phyloP scores from a whole-genome alignment of 2,888 invertebrate genomes.

The Dorcus parallelipipedus region DNA sequence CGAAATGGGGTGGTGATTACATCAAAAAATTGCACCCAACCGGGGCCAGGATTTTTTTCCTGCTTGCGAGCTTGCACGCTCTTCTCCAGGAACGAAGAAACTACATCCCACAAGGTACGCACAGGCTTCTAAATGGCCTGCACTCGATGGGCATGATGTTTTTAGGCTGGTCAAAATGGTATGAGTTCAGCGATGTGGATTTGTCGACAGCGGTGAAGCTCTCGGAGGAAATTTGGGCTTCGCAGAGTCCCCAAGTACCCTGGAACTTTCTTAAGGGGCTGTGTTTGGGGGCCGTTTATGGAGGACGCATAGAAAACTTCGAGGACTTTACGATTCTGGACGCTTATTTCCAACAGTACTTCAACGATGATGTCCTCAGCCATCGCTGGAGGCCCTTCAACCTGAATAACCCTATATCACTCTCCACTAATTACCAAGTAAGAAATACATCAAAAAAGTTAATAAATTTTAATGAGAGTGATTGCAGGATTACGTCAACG shows the following conservation, averaged over 20 bases:
- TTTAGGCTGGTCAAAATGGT: conserved; percentile 80
- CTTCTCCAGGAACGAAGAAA: conserved; percentile 86
- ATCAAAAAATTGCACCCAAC: conserved; percentile 38
- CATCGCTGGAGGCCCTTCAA: conserved; percentile 60
- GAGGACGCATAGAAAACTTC: conserved; percentile 77
- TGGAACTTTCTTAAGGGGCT: conserved; percentile 78
- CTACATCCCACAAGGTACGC: conserved; percentile 80
- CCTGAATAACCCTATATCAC: conserved; percentile 50
- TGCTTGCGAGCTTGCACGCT: conserved; percentile 85
- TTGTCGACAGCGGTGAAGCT: conserved; percentile 70
- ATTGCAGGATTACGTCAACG: conserved; percentile 62
- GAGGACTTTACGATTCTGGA: conserved; percentile 67
- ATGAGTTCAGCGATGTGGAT: conserved; percentile 84
- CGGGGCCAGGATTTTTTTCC: conserved; percentile 59
- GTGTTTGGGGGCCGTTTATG: conserved; percentile 77
- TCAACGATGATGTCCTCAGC: conserved; percentile 56
- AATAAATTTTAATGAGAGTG: neutral
- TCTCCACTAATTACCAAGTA: conserved; percentile 54
- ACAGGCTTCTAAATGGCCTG: neutral
- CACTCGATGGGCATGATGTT: conserved; percentile 21
- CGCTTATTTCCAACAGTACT: conserved; percentile 64
- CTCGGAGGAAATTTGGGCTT: conserved; percentile 47
- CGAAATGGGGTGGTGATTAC: conserved; percentile 60
- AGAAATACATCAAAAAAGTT: neutral
- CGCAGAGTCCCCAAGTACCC: conserved; percentile 47